These are phyloP conservation scores for Castor canadensis DNA, from an alignment of 2,113 vertebrate species.

Conservation along the genomic window DNA sequence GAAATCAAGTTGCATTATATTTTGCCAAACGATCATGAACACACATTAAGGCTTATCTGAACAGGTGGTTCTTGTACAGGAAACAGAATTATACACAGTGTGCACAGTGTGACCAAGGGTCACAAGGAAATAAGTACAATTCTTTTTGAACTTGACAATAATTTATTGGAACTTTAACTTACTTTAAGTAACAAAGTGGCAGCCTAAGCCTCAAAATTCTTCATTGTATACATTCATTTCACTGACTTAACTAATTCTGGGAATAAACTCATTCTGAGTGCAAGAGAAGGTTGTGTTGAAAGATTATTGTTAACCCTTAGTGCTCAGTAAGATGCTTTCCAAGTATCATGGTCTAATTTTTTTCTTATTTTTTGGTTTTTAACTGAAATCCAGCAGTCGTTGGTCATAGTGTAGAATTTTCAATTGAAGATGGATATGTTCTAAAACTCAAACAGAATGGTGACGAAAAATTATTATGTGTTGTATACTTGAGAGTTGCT, in stretches of 20 bases:
- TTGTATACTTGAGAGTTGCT: neutral
- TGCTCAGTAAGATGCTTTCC: neutral
- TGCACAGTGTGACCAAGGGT: constrained; percentile 75
- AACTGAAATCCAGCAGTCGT: neutral
- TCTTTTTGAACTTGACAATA: constrained; percentile 81
- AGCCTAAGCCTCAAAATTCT: constrained; percentile 73
- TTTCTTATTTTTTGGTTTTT: neutral
- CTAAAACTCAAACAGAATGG: neutral
- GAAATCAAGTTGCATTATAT: constrained; percentile 64
- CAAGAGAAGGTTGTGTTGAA: constrained; percentile 66
- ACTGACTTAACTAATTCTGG: constrained; percentile 36
- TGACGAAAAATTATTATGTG: neutral
- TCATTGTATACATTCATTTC: constrained; percentile 78
- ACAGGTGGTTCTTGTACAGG: constrained; percentile 76
- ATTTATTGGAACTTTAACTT: constrained; percentile 78
- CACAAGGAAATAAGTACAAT: constrained; percentile 75
- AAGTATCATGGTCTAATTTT: neutral
- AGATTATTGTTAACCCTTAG: constrained; percentile 66
- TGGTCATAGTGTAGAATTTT: neutral
- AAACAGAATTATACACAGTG: constrained; percentile 80
- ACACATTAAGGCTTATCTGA: constrained; percentile 74
- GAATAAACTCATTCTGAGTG: constrained; percentile 63
- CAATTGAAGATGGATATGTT: neutral
- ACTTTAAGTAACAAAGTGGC: constrained; percentile 77
- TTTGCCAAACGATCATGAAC: constrained; percentile 67